phyloP scores from a whole-genome alignment of 2,797 vertebrate genomes.

The Phrynocephalus forsythii region DNA sequence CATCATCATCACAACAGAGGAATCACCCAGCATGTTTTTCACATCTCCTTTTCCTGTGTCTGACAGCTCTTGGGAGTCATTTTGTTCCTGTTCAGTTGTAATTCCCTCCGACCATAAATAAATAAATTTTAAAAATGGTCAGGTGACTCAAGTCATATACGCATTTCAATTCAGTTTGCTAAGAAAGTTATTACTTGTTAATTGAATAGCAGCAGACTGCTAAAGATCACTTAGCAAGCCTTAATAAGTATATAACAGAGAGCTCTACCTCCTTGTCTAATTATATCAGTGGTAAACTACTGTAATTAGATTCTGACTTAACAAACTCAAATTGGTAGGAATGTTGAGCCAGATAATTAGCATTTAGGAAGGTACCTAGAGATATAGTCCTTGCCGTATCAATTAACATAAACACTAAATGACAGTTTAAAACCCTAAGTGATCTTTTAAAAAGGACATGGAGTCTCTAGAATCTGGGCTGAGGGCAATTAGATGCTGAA shows the following conservation, averaged over 20 bases:
- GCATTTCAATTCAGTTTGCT: slow-evolving; percentile 84
- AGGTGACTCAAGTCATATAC: slow-evolving; percentile 74
- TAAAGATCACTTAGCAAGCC: slow-evolving; percentile 80
- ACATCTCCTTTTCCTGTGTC: slow-evolving; percentile 27
- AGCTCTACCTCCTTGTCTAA: slow-evolving; percentile 79
- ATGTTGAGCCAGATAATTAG: slow-evolving; percentile 82
- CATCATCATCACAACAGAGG: slow-evolving; percentile 1
- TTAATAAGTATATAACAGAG: slow-evolving; percentile 80
- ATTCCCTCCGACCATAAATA: slow-evolving; percentile 66
- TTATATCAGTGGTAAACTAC: slow-evolving; percentile 84
- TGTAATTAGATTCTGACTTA: slow-evolving; percentile 82
- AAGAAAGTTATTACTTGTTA: slow-evolving; percentile 84
- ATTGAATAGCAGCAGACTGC: slow-evolving; percentile 84
- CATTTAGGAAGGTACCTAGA: slow-evolving; percentile 79
- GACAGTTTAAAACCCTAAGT: slow-evolving; percentile 75
- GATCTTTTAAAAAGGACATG: slow-evolving; percentile 63
- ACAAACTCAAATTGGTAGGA: slow-evolving; percentile 81
- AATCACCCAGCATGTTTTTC: slow-evolving; percentile 17
- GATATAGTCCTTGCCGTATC: slow-evolving; percentile 69
- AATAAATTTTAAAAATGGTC: slow-evolving; percentile 17
- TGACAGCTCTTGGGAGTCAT: slow-evolving; percentile 35
- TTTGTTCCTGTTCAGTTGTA: slow-evolving; percentile 67
- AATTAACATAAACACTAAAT: slow-evolving; percentile 78
- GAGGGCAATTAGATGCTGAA: slow-evolving; percentile 68
- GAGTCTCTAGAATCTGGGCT: slow-evolving; percentile 65